Base-by-base conservation (phyloP, 2,113 vertebrate genomes). In the Tympanuchus pallidicinctus region DNA sequence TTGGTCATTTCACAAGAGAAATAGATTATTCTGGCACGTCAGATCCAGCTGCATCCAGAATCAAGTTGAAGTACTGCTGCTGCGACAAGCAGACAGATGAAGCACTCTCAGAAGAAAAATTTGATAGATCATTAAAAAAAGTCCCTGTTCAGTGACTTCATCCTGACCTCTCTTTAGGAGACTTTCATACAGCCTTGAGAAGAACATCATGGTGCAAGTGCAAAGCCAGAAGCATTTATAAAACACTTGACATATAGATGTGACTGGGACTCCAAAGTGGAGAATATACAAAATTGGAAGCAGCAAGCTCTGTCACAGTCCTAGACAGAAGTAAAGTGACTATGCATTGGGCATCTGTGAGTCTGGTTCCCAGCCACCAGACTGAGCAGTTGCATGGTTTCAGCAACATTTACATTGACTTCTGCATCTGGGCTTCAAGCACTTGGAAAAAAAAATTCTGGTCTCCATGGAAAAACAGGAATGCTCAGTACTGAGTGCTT, bases 61-160 rank as follows among this genome's bases (percentile, higher is more conserved):
- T 36, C 52, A 61, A 82, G 90, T 82, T 52, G 66, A 3, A 17
- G 63, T 13, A 70, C 19, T 88, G 47, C 43, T 91, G 70, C 50
- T 80, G 67, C 43, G 81, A 86, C 90, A 92, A 93, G 34, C 65
- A 77, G 65, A 80, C 67, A 95, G 73, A 91, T 57, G 32, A 86
- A 92, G 50, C 87, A 67, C 40, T 94, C 92, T 12, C 42, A 91
- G 76, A 2, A 12, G 70, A 47, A 30, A 83, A 85, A 84, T 50
- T 27, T 2, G 8, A 74, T 8, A 72, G 20, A 52, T 17, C 32
- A 32, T 20, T 82, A 70, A 83, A 25, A 82, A 10, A 81, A 75
- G 28, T n/a, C 50, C 82, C 76, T 60, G 50, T 85, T 71, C 56
- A 89, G 15, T 67, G 10, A 10, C 19, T 82, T 19, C 6, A 24